Evolutionary conservation across 2,113 vertebrate species (phyloP), one percentile per base, ranked within the genome.

Genomic region (Neodontobutis hainanensis): DNA sequence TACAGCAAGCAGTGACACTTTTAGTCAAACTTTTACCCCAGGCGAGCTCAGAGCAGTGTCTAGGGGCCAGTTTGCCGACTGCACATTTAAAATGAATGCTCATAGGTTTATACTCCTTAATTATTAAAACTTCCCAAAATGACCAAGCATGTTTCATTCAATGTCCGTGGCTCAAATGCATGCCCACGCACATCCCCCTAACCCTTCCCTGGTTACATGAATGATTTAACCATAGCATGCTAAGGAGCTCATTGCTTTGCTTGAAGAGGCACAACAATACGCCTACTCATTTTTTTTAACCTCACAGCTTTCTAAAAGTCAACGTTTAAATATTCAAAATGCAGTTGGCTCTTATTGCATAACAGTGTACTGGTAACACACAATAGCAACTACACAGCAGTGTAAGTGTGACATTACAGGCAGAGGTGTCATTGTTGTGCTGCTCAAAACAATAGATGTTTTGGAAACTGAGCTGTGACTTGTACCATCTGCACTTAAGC

Each of bases 11-110:
- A 57, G 67, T 47, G 69, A 77, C 62, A 62, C 70, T 72, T 42
- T 51, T 68, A 67, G 82, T 84, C 68, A 86, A 81, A 85, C 73
- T 79, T 89, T 85, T 83, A 86, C 87, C 59, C 55, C 52, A 11
- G 44, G n/a, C 71, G 49, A 75, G 55, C 66, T 61, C 27, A 60
- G 36, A 56, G 74, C 2, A 8, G 34, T 55, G 44, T 68, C 53
- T 36, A 12, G 32, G 48, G 35, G 45, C 19, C 5, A 5, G 38
- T 72, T 53, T 38, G 36, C 19, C 5, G 15, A 47, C 40, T 34
- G 3, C 45, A 63, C 42, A 11, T 73, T 64, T 38, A 50, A 72
- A 69, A 65, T 8, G 19, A 34, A 32, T 47, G 16, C 3, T 1
- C 11, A 11, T 7, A 5, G 50, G 16, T 14, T 11, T 47, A 19